Conservation (phyloP, 2,113 vertebrate species). For the Dipodomys spectabilis region DNA sequence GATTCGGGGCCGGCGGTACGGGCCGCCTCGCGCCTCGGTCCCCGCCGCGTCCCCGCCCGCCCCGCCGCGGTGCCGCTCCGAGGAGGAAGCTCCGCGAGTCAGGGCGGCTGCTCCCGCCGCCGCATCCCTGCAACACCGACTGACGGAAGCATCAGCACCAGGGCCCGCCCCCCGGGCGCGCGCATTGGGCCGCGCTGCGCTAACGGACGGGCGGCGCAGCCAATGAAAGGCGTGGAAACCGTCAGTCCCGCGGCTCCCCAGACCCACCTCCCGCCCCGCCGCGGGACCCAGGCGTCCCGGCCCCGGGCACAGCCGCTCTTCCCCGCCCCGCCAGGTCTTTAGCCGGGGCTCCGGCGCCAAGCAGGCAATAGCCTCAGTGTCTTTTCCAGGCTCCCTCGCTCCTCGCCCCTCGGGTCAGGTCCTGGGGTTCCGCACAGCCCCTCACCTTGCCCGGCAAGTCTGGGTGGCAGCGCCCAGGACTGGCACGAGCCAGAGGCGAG, state of each 20-base stretch:
- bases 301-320: background rate
- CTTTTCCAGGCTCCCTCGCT: background rate
- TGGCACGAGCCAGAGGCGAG: background rate
- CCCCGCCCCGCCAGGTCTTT: background rate
- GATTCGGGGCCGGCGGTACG: slow-evolving; percentile 1
- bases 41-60: slow-evolving; percentile 77
- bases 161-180: slow-evolving; percentile 60
- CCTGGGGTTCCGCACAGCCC: background rate
- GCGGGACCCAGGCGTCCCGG: slow-evolving; percentile 66
- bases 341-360: background rate
- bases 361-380: background rate
- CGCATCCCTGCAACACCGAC: slow-evolving; percentile 84
- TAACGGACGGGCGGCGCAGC: slow-evolving; percentile 61
- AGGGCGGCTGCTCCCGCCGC: slow-evolving; percentile 84
- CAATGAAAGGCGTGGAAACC: slow-evolving; percentile 57
- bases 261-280: slow-evolving; percentile 45
- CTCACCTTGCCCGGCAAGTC: background rate
- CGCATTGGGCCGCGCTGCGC: slow-evolving; percentile 66
- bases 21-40: slow-evolving; percentile 69
- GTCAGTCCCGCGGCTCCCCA: slow-evolving; percentile 33
- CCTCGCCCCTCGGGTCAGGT: background rate
- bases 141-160: slow-evolving; percentile 80
- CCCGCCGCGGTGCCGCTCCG: slow-evolving; percentile 76
- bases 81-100: slow-evolving; percentile 77
- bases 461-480: background rate